Evolutionary conservation across 2,888 invertebrate species (phyloP).

Genomic region (Cerceris rybyensis): DNA sequence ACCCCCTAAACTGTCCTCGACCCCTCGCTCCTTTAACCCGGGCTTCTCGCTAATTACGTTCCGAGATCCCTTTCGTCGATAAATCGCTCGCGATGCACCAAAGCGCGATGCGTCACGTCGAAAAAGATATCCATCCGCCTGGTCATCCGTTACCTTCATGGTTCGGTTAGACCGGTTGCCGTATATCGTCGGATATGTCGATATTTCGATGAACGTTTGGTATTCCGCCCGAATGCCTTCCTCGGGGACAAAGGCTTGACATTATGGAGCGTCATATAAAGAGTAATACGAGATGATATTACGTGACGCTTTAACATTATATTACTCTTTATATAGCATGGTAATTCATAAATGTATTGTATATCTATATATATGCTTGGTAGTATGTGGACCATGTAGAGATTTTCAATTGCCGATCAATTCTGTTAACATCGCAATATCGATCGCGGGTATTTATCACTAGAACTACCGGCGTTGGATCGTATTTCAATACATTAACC

Average conservation of each 20-base stretch:
- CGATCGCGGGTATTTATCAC: too few relatives aligned
- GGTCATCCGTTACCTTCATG: not conserved
- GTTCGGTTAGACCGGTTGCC: not conserved
- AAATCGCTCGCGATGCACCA: slow-evolving; percentile 11
- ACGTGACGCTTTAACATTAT: not conserved
- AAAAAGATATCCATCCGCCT: slow-evolving; percentile 7
- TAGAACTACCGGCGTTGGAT: too few relatives aligned
- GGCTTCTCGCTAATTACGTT: slow-evolving; percentile 28
- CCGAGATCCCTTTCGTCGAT: slow-evolving; percentile 8
- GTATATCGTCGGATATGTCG: slow-evolving; percentile 29
- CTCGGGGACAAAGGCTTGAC: not conserved
- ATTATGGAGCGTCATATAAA: not conserved
- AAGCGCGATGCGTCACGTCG: slow-evolving; percentile 1
- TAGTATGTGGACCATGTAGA: too few relatives aligned
- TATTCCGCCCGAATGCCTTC: slow-evolving; percentile 14
- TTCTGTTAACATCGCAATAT: too few relatives aligned
- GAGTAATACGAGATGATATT: slow-evolving; percentile 15
- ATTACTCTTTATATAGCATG: not conserved
- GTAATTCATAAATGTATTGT: too few relatives aligned
- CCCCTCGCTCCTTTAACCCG: too few relatives aligned
- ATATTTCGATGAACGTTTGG: slow-evolving; percentile 43
- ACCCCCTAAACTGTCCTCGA: too few relatives aligned
- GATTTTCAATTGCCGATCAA: too few relatives aligned
- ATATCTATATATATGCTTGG: too few relatives aligned
- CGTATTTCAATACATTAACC: too few relatives aligned